Base-by-base conservation (phyloP, 2,113 vertebrate species). In the Chloropsis hardwickii region DNA sequence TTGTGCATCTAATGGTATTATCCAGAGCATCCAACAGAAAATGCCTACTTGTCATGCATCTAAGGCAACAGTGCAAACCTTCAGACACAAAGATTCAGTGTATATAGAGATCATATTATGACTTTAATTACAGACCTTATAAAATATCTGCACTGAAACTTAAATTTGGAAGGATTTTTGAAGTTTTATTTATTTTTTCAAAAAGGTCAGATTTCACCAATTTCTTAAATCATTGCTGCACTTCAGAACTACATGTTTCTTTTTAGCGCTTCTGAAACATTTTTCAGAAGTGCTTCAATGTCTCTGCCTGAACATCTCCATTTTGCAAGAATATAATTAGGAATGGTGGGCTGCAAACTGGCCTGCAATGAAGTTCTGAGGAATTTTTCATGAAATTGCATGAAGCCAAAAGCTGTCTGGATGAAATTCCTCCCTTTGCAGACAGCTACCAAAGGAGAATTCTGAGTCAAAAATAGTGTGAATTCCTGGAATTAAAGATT, bases 1-100 rank as follows among this genome's bases (percentile, higher is more conserved):
- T 95, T 96, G 93, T 92, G 88, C 77, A 81, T 93, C 90, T 96
- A 97, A 92, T 95, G 86, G 83, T 95, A 97, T 95, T 97, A 96
- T 91, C 77, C 83, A 92, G 67, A 88, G 94, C 88, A 93, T 84
- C 78, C 83, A 86, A 94, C 69, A 95, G 77, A 96, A 96, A 87
- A 95, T 84, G 84, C 83, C 93, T 96, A 86, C 96, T 95, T 96
- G 86, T 87, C 94, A 95, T 84, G 72, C 90, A 95, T 91, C 92
- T 95, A 94, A 94, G 56, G 76, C 86, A 90, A 81, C 48, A 13
- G 53, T 72, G 54, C 69, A 84, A 83, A 78, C 92, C 92, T 95
- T 92, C 92, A 94, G 82, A 92, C 77, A 93, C 80, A 96, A 96
- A 92, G 80, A 93, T 81, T 86, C 57, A 47, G 51, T 21, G 48